Conservation (phyloP, 2,797 vertebrate genomes). For the Podarcis siculus region DNA sequence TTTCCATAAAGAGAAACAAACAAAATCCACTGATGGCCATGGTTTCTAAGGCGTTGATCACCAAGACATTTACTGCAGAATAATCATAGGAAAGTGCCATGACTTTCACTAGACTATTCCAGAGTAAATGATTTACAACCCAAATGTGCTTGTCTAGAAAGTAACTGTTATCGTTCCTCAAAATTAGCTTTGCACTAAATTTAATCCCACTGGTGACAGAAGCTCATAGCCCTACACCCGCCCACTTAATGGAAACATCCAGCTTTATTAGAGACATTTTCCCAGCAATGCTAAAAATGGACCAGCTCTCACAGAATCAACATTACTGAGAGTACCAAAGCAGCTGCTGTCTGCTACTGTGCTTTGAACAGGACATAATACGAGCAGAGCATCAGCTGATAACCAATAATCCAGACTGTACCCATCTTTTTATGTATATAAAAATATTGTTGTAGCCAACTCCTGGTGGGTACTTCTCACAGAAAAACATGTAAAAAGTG, state of each 20-base stretch:
- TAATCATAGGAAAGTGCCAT: not conserved
- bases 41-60: constrained; percentile 5
- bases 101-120: not conserved
- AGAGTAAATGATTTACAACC: not conserved
- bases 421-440: not conserved
- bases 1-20: constrained; percentile 35
- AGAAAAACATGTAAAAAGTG: not conserved
- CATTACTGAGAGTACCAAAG: not conserved
- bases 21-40: not conserved
- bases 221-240: not conserved
- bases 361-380: not conserved
- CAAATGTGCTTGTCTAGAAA: constrained; percentile 53
- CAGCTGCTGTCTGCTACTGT: fast-evolving
- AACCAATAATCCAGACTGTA: fast-evolving
- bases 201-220: constrained; percentile 37
- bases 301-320: not conserved
- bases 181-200: constrained; percentile 23
- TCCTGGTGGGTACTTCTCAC: not conserved
- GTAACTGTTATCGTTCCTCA: constrained; percentile 52
- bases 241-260: constrained; percentile 4
- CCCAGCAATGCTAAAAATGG: not conserved
- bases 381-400: not conserved
- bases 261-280: constrained; percentile 9
- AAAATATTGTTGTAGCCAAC: not conserved
- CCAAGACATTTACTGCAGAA: not conserved